A percentile compares a stretch with the other conserved stretches of the same genome.
Evolutionary conservation across 2,113 vertebrate genomes (phyloP).

Genomic region (Vireo altiloquus): DNA sequence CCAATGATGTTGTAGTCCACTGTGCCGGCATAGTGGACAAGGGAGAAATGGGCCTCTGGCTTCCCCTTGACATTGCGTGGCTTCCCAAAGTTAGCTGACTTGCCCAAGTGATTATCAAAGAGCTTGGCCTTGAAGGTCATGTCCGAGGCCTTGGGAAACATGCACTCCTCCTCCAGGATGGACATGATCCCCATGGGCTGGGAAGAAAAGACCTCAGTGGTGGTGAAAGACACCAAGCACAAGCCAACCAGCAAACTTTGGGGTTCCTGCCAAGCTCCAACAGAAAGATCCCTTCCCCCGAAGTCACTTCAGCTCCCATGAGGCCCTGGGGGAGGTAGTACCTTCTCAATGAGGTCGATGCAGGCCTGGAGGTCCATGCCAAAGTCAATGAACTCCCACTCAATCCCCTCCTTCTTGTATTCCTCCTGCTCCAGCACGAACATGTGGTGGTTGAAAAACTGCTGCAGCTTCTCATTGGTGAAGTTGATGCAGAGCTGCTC

Average conservation of each 20-base stretch:
- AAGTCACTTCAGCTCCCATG: background rate
- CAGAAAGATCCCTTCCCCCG: background rate
- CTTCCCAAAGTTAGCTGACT: slow-evolving; percentile 83
- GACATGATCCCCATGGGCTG: slow-evolving; percentile 77
- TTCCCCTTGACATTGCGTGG: slow-evolving; percentile 66
- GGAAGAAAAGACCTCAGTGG: background rate
- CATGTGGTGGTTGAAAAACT: slow-evolving; percentile 87
- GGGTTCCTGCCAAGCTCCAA: background rate
- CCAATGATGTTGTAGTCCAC: background rate
- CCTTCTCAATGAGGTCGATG: slow-evolving; percentile 90
- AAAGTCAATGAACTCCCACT: slow-evolving; percentile 82
- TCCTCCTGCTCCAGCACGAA: slow-evolving; percentile 82
- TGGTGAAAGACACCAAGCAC: background rate
- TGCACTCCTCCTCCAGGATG: slow-evolving; percentile 75
- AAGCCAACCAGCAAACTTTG: background rate
- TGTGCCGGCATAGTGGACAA: background rate
- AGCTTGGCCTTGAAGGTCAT: slow-evolving; percentile 85
- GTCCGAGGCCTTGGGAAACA: slow-evolving; percentile 79
- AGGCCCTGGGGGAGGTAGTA: background rate
- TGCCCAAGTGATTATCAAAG: slow-evolving; percentile 85
- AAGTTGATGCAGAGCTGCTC: slow-evolving; percentile 85
- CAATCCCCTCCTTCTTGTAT: slow-evolving; percentile 80
- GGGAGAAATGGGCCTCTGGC: background rate
- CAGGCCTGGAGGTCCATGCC: slow-evolving; percentile 88
- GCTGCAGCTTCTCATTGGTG: slow-evolving; percentile 82